Conservation (phyloP, 2,113 vertebrate species). For the Bagarius yarrelli region DNA sequence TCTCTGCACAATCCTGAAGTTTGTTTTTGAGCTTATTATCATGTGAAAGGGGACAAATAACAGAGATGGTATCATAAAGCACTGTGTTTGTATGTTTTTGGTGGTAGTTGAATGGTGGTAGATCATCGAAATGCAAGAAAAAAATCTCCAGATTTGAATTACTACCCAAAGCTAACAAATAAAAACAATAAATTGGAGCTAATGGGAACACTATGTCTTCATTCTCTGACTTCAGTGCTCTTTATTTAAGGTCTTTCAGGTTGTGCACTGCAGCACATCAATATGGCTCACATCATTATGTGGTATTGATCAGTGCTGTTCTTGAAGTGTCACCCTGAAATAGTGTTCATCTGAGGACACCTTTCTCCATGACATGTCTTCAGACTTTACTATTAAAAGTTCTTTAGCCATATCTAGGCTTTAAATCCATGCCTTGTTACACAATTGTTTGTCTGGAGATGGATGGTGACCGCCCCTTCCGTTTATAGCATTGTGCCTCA, state of each 20-base stretch:
- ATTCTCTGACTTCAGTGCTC: not conserved
- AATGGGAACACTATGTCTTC: not conserved
- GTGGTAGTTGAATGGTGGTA: not conserved
- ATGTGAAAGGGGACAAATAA: not conserved
- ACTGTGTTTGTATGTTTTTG: not conserved
- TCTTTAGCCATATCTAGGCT: not conserved
- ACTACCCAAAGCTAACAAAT: not conserved
- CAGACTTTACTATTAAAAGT: constrained; percentile 2
- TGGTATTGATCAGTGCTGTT: not conserved
- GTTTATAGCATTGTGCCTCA: not conserved
- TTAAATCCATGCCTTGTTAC: not conserved
- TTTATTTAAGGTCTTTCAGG: not conserved
- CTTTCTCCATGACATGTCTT: not conserved
- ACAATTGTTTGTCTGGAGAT: not conserved
- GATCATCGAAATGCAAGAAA: not conserved
- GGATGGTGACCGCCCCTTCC: not conserved
- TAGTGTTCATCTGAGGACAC: not conserved
- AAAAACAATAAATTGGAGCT: not conserved
- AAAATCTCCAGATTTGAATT: not conserved
- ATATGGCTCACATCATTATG: constrained; percentile 9
- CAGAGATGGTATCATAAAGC: not conserved
- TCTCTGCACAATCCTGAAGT: not conserved
- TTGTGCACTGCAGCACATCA: constrained; percentile 1
- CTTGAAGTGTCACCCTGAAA: constrained; percentile 6
- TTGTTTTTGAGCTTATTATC: not conserved